Conservation (phyloP, 1,140 invertebrate species). For the Stenopsyche tienmushanensis region DNA sequence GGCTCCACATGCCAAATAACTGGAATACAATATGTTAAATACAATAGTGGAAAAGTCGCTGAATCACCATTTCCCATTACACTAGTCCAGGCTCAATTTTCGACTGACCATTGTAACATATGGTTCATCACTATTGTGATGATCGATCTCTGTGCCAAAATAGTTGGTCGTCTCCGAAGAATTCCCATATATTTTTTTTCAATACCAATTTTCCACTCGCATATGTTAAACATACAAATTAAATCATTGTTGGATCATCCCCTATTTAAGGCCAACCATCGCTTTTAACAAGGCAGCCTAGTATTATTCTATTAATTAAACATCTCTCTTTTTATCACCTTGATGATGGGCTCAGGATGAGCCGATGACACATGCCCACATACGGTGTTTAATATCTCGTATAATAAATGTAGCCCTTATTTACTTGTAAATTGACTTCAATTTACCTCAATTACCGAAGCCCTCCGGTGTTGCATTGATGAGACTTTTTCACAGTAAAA, state of each 20-base stretch:
- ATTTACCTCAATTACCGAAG: conserved; percentile 42
- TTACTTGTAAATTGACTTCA: conserved; percentile 40
- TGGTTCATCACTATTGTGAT: conserved; percentile 10
- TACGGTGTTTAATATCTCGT: conserved; percentile 19
- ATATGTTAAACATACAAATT: no score
- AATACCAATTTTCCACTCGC: no score
- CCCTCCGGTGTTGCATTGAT: conserved; percentile 40
- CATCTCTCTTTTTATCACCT: no score
- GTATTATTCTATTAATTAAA: no score
- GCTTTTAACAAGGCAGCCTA: no score
- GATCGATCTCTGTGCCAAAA: neutral
- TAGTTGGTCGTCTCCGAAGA: neutral
- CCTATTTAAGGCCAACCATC: no score
- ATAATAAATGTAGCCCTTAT: conserved; percentile 41
- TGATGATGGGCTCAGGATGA: no score
- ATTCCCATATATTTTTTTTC: neutral
- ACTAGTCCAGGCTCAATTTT: conserved; percentile 18
- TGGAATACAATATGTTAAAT: conserved; percentile 11
- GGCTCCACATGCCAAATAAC: neutral
- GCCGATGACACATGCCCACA: conserved; percentile 39
- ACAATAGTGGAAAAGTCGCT: conserved; percentile 16
- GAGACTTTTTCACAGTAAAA: conserved; percentile 40
- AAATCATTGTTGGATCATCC: no score
- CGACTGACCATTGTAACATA: conserved; percentile 25
- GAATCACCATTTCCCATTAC: conserved; percentile 14